Conservation (phyloP, 2,888 invertebrate genomes). For the Netelia virgata region DNA sequence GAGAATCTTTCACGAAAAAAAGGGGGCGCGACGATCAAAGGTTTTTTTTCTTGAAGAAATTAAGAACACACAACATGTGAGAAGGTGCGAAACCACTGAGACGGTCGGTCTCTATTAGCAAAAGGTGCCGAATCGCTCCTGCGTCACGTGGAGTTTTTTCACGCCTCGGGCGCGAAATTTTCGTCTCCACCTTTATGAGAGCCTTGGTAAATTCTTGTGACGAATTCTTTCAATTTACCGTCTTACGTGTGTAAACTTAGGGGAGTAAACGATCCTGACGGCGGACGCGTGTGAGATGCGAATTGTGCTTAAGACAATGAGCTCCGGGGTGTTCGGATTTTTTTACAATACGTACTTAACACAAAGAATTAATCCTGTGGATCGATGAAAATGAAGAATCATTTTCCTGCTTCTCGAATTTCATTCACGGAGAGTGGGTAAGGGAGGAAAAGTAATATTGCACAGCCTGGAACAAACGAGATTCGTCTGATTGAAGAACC, state of each 20-base stretch:
- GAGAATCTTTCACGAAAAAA: conserved; percentile 31
- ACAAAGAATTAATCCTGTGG: not conserved
- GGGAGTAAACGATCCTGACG: conserved; percentile 18
- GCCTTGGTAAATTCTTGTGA: not conserved
- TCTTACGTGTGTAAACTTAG: not conserved
- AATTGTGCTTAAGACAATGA: conserved; percentile 61
- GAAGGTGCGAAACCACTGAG: conserved; percentile 51
- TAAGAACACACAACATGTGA: conserved; percentile 5
- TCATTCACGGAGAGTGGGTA: conserved; percentile 6
- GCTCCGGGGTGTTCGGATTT: conserved; percentile 17
- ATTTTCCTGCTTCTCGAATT: conserved; percentile 39
- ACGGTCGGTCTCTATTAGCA: conserved; percentile 34
- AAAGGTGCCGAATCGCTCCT: conserved; percentile 49
- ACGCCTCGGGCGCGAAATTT: conserved; percentile 60
- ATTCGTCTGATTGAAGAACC: conserved; percentile 65
- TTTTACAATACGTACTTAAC: not conserved
- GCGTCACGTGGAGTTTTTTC: conserved; percentile 57
- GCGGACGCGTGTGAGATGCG: conserved; percentile 65
- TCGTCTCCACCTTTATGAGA: conserved; percentile 29
- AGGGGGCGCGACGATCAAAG: conserved; percentile 9
- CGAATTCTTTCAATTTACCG: conserved; percentile 23
- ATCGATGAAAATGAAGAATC: conserved; percentile 21
- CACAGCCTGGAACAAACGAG: conserved; percentile 67
- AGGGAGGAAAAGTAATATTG: conserved; percentile 58
- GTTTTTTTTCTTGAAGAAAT: conserved; percentile 64